Evolutionary conservation across 2,888 invertebrate species (phyloP).

Genomic region (Lymantria dispar): DNA sequence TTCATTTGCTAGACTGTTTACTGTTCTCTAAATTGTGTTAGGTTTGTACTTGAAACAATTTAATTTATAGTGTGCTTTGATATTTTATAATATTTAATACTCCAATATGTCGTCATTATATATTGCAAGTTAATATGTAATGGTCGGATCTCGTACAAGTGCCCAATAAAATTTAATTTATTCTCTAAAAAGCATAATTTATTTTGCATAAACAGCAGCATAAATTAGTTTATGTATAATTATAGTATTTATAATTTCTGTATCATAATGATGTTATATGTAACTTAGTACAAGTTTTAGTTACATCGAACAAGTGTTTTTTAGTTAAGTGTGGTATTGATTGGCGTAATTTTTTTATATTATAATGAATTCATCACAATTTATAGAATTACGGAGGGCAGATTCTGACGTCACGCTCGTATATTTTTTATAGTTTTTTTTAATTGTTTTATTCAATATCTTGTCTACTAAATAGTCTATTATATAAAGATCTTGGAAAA

Average conservation of each 20-base stretch:
- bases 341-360: slow-evolving; percentile 46
- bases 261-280: slow-evolving; percentile 67
- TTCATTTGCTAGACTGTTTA: slow-evolving; percentile 66
- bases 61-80: slow-evolving; percentile 32
- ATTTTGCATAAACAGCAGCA: slow-evolving; percentile 62
- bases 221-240: slow-evolving; percentile 55
- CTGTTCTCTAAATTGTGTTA: slow-evolving; percentile 54
- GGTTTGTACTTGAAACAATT: slow-evolving; percentile 39
- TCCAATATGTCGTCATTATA: slow-evolving; percentile 17
- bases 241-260: slow-evolving; percentile 78
- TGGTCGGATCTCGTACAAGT: slow-evolving; percentile 33
- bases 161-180: slow-evolving; percentile 38
- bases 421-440: slow-evolving; percentile 58
- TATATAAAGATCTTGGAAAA: slow-evolving; percentile 32
- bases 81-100: slow-evolving; percentile 50
- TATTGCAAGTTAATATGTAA: background rate
- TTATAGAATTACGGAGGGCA: slow-evolving; percentile 44
- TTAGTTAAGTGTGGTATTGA: slow-evolving; percentile 29
- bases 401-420: too few relatives aligned
- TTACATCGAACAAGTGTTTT: slow-evolving; percentile 64
- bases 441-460: slow-evolving; percentile 11
- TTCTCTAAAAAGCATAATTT: slow-evolving; percentile 59
- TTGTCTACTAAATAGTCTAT: slow-evolving; percentile 11
- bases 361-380: slow-evolving; percentile 51
- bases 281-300: slow-evolving; percentile 59